These are phyloP conservation scores for Argyra leucocephala DNA, from an alignment of 2,888 invertebrate genomes.

Conservation along the genomic window DNA sequence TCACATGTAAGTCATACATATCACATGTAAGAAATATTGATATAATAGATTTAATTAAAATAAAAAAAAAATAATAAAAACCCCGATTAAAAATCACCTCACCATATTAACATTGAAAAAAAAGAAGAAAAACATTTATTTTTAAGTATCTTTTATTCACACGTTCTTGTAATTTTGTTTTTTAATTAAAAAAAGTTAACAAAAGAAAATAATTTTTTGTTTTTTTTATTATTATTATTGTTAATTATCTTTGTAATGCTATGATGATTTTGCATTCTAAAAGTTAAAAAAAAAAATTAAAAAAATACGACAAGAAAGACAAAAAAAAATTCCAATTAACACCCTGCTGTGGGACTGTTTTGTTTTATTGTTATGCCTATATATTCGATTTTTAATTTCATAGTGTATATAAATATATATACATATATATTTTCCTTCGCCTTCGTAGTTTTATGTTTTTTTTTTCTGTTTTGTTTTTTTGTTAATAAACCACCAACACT, in stretches of 20 bases:
- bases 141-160: neutral
- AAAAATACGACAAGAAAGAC: neutral
- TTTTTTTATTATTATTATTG: neutral
- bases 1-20: no score
- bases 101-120: no score
- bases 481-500: neutral
- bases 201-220: neutral
- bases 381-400: neutral
- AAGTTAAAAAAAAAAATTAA: neutral
- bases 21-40: no score
- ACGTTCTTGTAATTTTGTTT: neutral
- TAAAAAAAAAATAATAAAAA: no score
- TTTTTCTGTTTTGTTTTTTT: no score
- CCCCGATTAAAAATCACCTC: no score
- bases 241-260: neutral
- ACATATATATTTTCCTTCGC: no score
- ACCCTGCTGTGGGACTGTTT: neutral
- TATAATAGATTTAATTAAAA: no score
- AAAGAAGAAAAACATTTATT: no score
- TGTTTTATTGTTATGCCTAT: neutral
- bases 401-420: no score
- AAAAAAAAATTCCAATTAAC: slow-evolving; percentile 1
- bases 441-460: no score
- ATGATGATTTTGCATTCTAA: slow-evolving; percentile 3
- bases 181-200: no score